phyloP scores from a whole-genome alignment of 2,888 invertebrate genomes.

The Lapara coniferarum region DNA sequence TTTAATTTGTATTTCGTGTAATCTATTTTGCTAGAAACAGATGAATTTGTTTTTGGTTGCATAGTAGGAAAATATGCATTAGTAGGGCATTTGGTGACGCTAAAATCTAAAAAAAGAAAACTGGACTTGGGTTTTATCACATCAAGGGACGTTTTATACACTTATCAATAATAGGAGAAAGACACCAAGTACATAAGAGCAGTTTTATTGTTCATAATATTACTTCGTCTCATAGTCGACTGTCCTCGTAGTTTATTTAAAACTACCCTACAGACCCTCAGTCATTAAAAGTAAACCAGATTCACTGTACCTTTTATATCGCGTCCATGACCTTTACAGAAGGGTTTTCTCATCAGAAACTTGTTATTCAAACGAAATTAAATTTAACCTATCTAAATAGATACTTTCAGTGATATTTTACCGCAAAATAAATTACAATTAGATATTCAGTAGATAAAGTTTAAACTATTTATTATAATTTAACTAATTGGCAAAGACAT shows the following conservation, averaged over 20 bases:
- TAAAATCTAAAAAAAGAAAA: too few relatives aligned
- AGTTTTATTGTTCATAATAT: too few relatives aligned
- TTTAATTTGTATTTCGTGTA: slow-evolving; percentile 11
- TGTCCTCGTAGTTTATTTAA: slow-evolving; percentile 6
- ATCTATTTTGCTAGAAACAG: not conserved
- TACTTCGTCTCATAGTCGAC: too few relatives aligned
- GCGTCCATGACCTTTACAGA: slow-evolving; percentile 32
- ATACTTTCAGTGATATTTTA: slow-evolving; percentile 10
- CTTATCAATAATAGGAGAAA: too few relatives aligned
- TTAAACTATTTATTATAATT: not conserved
- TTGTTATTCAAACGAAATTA: slow-evolving; percentile 29
- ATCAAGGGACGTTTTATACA: too few relatives aligned
- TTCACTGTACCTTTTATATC: slow-evolving; percentile 28
- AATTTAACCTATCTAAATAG: slow-evolving; percentile 12
- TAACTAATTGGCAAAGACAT: not conserved
- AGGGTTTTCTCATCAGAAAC: slow-evolving; percentile 28
- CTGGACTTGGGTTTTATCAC: too few relatives aligned
- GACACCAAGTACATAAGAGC: too few relatives aligned
- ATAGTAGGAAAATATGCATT: too few relatives aligned
- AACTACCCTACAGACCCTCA: slow-evolving; percentile 25
- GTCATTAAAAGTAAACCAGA: slow-evolving; percentile 32
- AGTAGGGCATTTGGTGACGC: too few relatives aligned
- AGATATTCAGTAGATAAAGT: not conserved
- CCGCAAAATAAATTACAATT: not conserved
- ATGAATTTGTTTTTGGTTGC: not conserved